These are phyloP conservation scores for Periophthalmodon schlosseri DNA, from an alignment of 2,113 vertebrate species.

Conservation along the genomic window DNA sequence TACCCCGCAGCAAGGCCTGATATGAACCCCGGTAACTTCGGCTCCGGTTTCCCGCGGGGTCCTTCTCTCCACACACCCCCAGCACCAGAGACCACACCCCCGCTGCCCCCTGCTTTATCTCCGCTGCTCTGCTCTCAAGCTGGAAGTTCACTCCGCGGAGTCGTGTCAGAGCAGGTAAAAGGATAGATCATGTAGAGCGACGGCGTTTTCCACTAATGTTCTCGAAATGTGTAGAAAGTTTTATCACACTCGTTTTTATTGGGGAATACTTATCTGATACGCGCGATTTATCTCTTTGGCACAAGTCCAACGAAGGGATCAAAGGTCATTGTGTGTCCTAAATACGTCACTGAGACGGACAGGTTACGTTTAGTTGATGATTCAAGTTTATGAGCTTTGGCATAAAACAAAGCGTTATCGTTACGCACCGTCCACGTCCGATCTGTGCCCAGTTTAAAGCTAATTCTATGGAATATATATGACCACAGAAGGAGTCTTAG, in stretches of 20 bases:
- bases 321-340: constrained; percentile 5
- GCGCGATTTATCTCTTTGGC: not conserved
- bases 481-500: too few species aligned
- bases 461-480: too few species aligned
- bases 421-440: not conserved
- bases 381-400: constrained; percentile 2
- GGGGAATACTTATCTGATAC: not conserved
- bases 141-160: not conserved
- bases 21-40: constrained; percentile 7
- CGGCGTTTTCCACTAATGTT: not conserved
- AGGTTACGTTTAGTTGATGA: not conserved
- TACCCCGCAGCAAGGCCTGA: constrained; percentile 3
- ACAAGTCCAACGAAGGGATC: not conserved
- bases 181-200: not conserved
- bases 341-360: not conserved
- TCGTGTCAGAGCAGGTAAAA: constrained; percentile 5
- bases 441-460: not conserved
- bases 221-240: not conserved
- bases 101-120: not conserved
- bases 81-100: not conserved
- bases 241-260: not conserved
- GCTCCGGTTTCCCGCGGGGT: not conserved
- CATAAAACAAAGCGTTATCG: not conserved
- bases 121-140: not conserved
- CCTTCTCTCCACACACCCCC: not conserved